These are phyloP conservation scores for Stercorarius parasiticus DNA, from an alignment of 2,113 vertebrate species.

Conservation along the genomic window DNA sequence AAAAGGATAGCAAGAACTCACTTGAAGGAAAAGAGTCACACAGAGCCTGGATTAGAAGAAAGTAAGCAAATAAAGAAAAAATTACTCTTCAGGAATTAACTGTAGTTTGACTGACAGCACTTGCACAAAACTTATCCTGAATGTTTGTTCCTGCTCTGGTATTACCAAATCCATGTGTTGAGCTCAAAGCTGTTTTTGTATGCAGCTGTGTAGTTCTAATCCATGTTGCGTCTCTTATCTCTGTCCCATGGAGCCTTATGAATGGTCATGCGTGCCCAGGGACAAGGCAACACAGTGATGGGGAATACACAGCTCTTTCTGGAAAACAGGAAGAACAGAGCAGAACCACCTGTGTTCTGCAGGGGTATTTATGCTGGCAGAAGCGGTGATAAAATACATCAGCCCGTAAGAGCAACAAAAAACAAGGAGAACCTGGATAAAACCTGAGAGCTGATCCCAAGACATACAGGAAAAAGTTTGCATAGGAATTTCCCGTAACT, in stretches of 20 bases:
- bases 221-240: background rate
- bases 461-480: background rate
- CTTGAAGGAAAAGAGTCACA: background rate
- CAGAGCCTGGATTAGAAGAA: background rate
- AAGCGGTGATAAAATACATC: background rate
- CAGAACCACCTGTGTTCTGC: background rate
- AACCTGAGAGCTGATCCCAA: background rate
- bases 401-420: background rate
- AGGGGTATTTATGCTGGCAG: background rate
- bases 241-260: background rate
- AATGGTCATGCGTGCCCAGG: background rate
- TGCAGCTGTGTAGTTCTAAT: background rate
- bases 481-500: background rate
- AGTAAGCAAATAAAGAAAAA: background rate
- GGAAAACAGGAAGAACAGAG: background rate
- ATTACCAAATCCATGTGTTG: background rate
- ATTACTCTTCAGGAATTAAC: background rate
- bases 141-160: background rate
- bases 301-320: background rate
- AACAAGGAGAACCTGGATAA: background rate
- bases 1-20: background rate
- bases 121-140: background rate
- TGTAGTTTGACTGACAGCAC: fast-evolving
- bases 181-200: background rate
- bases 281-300: background rate